A percentile compares a stretch with the other conserved stretches of the same genome.
Conservation (phyloP, 2,113 vertebrate species). For the Neodon shergylaensis region DNA sequence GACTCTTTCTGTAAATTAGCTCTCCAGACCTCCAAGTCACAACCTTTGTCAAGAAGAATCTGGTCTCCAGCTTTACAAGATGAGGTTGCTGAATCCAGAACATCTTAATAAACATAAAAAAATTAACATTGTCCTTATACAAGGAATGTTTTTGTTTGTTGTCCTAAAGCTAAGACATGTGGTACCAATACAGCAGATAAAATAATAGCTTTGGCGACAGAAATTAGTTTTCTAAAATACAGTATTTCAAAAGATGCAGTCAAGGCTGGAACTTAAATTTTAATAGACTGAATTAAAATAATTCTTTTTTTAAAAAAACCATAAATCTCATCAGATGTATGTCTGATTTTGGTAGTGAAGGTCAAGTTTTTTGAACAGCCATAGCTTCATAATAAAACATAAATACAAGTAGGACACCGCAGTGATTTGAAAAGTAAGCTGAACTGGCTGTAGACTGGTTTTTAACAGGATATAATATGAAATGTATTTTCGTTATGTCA, state of each 20-base stretch:
- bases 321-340: background rate
- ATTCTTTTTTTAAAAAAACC: conserved; percentile 2
- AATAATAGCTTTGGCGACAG: background rate
- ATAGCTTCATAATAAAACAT: conserved; percentile 19
- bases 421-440: conserved; percentile 45
- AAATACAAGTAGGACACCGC: background rate
- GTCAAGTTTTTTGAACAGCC: background rate
- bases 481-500: conserved; percentile 40
- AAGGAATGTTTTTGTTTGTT: conserved; percentile 1
- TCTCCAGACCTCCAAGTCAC: background rate
- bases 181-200: background rate
- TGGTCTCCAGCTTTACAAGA: background rate
- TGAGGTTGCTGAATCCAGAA: background rate
- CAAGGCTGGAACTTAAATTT: conserved; percentile 9
- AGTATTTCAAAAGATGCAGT: conserved; percentile 31
- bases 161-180: background rate
- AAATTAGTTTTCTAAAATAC: conserved; percentile 33
- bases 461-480: conserved; percentile 44
- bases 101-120: background rate
- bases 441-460: conserved; percentile 24
- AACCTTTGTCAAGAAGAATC: background rate
- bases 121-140: background rate
- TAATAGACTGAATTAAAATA: conserved; percentile 26
- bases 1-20: background rate
- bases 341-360: background rate